These are phyloP conservation scores for Chunga burmeisteri DNA, from an alignment of 2,113 vertebrate species.

Conservation along the genomic window DNA sequence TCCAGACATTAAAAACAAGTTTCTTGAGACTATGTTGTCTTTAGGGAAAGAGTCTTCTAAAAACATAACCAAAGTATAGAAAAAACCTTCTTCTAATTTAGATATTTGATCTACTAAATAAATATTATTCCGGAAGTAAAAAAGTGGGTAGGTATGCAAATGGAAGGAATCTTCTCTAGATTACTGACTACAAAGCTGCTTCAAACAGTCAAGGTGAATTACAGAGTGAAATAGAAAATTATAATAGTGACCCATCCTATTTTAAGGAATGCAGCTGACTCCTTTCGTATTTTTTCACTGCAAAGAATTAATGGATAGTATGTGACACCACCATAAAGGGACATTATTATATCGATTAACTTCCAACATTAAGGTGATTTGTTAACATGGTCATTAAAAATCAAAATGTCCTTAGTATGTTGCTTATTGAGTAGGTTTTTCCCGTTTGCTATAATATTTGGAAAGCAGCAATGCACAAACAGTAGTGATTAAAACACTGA, in stretches of 20 bases:
- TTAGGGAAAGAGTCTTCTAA: background rate
- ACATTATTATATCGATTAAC: background rate
- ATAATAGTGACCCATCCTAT: background rate
- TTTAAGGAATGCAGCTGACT: background rate
- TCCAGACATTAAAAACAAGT: background rate
- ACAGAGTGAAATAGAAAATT: background rate
- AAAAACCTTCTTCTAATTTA: background rate
- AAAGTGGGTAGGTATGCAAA: background rate
- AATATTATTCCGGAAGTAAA: background rate
- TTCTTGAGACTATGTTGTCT: background rate
- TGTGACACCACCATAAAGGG: background rate
- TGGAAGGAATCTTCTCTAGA: background rate
- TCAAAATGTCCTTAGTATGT: background rate
- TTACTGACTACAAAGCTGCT: background rate
- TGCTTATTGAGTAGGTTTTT: background rate
- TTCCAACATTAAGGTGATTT: background rate
- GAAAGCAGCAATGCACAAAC: background rate
- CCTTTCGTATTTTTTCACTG: background rate
- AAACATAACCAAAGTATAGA: background rate
- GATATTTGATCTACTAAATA: background rate
- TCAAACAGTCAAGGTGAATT: background rate
- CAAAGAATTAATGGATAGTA: background rate
- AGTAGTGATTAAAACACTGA: background rate
- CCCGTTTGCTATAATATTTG: background rate
- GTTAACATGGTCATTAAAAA: background rate